Conservation (phyloP, 2,888 invertebrate genomes). For the Synanthedon vespiformis region DNA sequence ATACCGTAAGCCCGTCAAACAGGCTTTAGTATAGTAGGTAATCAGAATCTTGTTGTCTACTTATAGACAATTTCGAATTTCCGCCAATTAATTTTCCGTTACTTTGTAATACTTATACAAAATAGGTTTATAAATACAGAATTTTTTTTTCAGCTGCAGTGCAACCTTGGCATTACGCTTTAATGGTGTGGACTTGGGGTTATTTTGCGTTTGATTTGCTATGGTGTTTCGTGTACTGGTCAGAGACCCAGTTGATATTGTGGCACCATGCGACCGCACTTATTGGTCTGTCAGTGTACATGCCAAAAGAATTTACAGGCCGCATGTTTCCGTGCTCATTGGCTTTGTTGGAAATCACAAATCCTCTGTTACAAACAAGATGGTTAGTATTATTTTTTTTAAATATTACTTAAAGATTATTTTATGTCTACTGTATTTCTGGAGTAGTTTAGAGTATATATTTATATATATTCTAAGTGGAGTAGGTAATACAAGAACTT, state of each 20-base stretch:
- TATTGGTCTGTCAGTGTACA: slow-evolving; percentile 58
- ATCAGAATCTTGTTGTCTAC: too few relatives aligned
- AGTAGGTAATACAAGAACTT: too few relatives aligned
- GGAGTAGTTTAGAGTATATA: too few relatives aligned
- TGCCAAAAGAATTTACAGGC: slow-evolving; percentile 60
- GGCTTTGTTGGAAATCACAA: slow-evolving; percentile 71
- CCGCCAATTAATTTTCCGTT: too few relatives aligned
- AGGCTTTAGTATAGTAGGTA: too few relatives aligned
- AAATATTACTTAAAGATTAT: neutral
- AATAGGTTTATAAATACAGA: too few relatives aligned
- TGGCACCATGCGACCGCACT: slow-evolving; percentile 67
- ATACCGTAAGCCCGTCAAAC: too few relatives aligned
- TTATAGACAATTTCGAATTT: too few relatives aligned
- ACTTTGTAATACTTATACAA: too few relatives aligned
- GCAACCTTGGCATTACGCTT: slow-evolving; percentile 36
- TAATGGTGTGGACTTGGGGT: slow-evolving; percentile 71
- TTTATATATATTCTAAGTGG: too few relatives aligned
- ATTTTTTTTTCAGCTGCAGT: slow-evolving; percentile 27
- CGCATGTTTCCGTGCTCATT: slow-evolving; percentile 67
- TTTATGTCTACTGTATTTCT: neutral
- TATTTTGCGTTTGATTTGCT: slow-evolving; percentile 73
- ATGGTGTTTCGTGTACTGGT: slow-evolving; percentile 69
- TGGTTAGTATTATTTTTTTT: slow-evolving; percentile 47
- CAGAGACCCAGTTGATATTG: slow-evolving; percentile 63
- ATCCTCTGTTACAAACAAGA: slow-evolving; percentile 72